A percentile compares a stretch with the other conserved stretches of the same genome.
Evolutionary conservation across 2,888 invertebrate species (phyloP).

Genomic region (Sturmia bella): DNA sequence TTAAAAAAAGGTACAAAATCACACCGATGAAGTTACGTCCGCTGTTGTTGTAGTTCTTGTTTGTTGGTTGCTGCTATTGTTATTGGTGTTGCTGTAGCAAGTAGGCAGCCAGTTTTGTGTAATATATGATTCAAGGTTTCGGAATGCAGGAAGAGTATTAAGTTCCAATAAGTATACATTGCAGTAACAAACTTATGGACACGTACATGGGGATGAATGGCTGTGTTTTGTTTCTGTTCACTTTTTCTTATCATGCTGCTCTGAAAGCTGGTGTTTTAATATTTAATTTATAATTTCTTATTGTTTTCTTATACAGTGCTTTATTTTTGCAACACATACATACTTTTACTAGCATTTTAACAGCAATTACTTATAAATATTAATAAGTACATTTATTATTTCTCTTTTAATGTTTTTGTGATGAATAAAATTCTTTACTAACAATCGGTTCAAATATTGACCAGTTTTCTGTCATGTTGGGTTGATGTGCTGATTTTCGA

Average conservation of each 20-base stretch:
- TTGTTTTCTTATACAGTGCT: conserved; percentile 38
- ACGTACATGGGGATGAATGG: not conserved
- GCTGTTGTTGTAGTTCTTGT: conserved; percentile 50
- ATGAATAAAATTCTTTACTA: conserved; percentile 43
- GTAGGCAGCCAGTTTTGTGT: conserved; percentile 41
- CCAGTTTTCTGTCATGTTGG: conserved; percentile 31
- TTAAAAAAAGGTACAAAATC: conserved; percentile 57
- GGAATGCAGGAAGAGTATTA: conserved; percentile 82
- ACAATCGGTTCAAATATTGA: conserved; percentile 51
- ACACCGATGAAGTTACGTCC: conserved; percentile 66
- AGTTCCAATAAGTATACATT: conserved; percentile 73
- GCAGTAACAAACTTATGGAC: not conserved
- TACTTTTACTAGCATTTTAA: not conserved
- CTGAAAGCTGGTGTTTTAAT: conserved; percentile 47
- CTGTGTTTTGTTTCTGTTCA: conserved; percentile 13
- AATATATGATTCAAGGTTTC: conserved; percentile 82
- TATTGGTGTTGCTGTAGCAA: conserved; percentile 22
- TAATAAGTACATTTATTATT: no score
- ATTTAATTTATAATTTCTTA: conserved; percentile 23
- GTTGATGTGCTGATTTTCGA: conserved; percentile 24
- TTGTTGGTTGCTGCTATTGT: not conserved
- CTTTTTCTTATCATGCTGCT: conserved; percentile 18
- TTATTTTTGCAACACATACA: conserved; percentile 38
- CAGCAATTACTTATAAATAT: no score
- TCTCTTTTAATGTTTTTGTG: not conserved